Conservation (phyloP, 2,797 vertebrate genomes). For the Epinephelus malabaricus region DNA sequence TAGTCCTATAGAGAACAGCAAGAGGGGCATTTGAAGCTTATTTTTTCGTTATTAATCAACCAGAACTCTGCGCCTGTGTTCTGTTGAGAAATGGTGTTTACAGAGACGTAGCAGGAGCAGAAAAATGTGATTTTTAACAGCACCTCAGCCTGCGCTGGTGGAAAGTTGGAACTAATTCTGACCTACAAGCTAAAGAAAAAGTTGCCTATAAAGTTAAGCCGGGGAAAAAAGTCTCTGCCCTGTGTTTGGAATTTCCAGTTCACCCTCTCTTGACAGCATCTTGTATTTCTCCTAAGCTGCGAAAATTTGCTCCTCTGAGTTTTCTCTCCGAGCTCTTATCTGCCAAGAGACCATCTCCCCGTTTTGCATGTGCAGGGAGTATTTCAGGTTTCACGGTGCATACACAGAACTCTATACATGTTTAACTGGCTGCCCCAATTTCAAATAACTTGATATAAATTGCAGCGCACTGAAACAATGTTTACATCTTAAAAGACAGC, state of each 20-base stretch:
- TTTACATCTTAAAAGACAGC: constrained; percentile 20
- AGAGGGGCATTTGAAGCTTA: not conserved
- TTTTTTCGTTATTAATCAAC: constrained; percentile 38
- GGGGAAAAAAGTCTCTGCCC: constrained; percentile 8
- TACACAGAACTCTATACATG: not conserved
- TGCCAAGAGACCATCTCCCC: constrained; percentile 38
- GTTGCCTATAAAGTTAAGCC: not conserved
- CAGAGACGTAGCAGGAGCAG: constrained; percentile 2
- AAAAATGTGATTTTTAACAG: constrained; percentile 19
- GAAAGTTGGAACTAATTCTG: constrained; percentile 30
- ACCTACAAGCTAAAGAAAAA: constrained; percentile 29
- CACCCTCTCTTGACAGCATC: constrained; percentile 24
- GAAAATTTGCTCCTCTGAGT: constrained; percentile 22
- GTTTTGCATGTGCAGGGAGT: not conserved
- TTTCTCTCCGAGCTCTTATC: constrained; percentile 31
- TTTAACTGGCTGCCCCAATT: constrained; percentile 11
- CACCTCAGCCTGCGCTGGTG: constrained; percentile 1
- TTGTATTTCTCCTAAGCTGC: constrained; percentile 28
- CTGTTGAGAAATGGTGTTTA: constrained; percentile 41
- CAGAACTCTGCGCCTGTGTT: not conserved
- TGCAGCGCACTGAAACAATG: constrained; percentile 3
- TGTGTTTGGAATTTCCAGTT: not conserved
- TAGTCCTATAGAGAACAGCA: constrained; percentile 11
- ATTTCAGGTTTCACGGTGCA: not conserved
- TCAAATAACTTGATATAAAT: not conserved